phyloP scores from a whole-genome alignment of 2,888 invertebrate species.

The Drosophila affinis region DNA sequence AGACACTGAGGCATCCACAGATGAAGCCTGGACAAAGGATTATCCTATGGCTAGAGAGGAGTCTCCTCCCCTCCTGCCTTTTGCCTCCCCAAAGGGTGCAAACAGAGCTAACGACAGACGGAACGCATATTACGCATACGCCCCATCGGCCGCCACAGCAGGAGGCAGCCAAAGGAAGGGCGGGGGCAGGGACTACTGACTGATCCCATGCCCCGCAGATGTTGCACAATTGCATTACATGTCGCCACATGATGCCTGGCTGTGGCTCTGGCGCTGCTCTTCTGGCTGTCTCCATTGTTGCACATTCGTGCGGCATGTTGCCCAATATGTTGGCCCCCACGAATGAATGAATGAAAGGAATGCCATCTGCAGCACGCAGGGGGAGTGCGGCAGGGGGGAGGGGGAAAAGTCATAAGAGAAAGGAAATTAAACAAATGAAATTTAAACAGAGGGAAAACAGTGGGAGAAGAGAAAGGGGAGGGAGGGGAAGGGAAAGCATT shows the following conservation, averaged over 20 bases:
- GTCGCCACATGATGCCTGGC: constrained; percentile 54
- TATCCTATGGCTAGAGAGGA: constrained; percentile 20
- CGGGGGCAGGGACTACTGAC: constrained; percentile 22
- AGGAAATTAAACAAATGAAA: constrained; percentile 50
- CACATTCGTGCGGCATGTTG: constrained; percentile 59
- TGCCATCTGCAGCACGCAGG: not conserved
- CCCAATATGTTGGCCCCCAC: constrained; percentile 58
- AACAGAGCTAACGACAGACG: constrained; percentile 32
- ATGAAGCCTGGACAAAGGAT: constrained; percentile 37
- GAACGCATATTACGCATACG: constrained; percentile 58
- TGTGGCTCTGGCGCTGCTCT: not conserved
- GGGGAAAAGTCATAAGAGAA: not conserved
- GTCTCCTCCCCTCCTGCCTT: constrained; percentile 2
- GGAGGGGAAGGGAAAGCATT: constrained; percentile 6
- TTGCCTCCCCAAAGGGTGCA: not conserved
- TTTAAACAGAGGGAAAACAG: constrained; percentile 36
- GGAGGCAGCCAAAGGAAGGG: constrained; percentile 10
- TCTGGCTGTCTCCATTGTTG: constrained; percentile 18
- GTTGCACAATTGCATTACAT: constrained; percentile 76
- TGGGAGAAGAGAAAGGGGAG: not conserved
- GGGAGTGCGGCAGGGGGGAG: not conserved
- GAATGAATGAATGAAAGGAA: not conserved
- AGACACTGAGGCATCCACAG: constrained; percentile 8
- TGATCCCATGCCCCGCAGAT: constrained; percentile 49
- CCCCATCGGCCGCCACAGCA: constrained; percentile 36